These are phyloP conservation scores for Helicoverpa zea DNA, from an alignment of 1,140 invertebrate genomes.

Conservation along the genomic window DNA sequence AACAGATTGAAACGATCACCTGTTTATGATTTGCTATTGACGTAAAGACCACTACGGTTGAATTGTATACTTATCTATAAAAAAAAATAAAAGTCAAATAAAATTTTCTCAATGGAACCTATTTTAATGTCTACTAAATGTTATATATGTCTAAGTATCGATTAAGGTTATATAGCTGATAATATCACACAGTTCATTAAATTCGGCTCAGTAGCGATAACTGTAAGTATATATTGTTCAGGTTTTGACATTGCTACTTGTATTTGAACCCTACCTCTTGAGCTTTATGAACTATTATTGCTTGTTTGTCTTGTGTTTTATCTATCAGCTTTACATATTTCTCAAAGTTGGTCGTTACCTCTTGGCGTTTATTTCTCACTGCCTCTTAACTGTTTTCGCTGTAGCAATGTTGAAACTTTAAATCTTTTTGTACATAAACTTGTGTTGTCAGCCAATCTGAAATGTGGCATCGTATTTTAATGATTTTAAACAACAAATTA, in stretches of 20 bases:
- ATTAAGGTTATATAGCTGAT: conserved; percentile 72
- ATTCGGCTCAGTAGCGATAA: conserved; percentile 76
- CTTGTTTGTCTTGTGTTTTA: conserved; percentile 54
- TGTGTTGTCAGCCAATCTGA: conserved; percentile 76
- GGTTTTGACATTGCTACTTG: conserved; percentile 85
- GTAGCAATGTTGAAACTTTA: conserved; percentile 84
- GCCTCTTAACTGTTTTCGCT: conserved; percentile 44
- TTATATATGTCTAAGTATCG: conserved; percentile 84
- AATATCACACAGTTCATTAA: conserved; percentile 70
- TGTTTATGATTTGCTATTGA: conserved; percentile 57
- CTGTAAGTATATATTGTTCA: conserved; percentile 67
- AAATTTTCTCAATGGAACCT: conserved; percentile 69
- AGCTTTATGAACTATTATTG: conserved; percentile 51
- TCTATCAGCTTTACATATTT: conserved; percentile 65
- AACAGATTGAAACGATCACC: conserved; percentile 2
- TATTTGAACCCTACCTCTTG: conserved; percentile 39
- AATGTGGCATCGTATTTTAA: conserved; percentile 45
- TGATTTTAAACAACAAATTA: conserved; percentile 23
- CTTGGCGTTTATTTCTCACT: conserved; percentile 46
- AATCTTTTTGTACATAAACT: conserved; percentile 61
- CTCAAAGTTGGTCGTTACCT: conserved; percentile 81
- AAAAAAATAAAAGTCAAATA: conserved; percentile 52
- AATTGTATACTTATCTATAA: conserved; percentile 64
- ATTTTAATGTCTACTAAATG: conserved; percentile 77
- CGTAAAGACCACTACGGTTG: conserved; percentile 58